These are phyloP conservation scores for Frieseomelitta varia DNA, from an alignment of 1,140 invertebrate species.

Conservation along the genomic window DNA sequence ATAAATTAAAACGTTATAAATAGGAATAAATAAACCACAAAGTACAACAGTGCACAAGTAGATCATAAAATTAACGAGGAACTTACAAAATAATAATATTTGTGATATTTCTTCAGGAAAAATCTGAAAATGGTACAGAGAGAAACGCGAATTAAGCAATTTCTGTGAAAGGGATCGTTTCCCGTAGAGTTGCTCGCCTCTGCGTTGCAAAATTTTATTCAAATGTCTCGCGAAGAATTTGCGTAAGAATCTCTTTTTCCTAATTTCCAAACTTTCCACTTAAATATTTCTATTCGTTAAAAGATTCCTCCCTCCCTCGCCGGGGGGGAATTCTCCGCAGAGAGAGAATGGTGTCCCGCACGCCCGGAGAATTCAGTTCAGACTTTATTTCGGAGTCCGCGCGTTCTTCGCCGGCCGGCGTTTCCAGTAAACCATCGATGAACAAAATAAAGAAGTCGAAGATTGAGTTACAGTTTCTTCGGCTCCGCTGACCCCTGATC, in stretches of 20 bases:
- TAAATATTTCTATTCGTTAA: not conserved
- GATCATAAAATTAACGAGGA: too few species aligned
- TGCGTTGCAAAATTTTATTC: too few species aligned
- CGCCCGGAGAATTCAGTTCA: not conserved
- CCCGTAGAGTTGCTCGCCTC: too few species aligned
- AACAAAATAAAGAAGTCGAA: conserved; percentile 13
- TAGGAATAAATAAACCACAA: too few species aligned
- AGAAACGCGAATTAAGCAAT: too few species aligned
- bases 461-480: conserved; percentile 25
- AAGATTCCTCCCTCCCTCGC: not conserved
- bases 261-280: not conserved
- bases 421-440: conserved; percentile 7
- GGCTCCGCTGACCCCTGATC: conserved; percentile 6
- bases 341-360: not conserved
- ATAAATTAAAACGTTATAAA: too few species aligned
- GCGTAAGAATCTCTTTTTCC: not conserved
- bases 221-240: too few species aligned
- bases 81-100: too few species aligned
- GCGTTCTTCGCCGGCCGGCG: not conserved
- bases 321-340: not conserved
- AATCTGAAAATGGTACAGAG: too few species aligned
- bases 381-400: not conserved
- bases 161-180: too few species aligned
- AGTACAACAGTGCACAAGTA: too few species aligned
- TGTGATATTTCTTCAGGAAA: too few species aligned